phyloP scores from a whole-genome alignment of 2,797 vertebrate genomes.

The Ciconia nigra region DNA sequence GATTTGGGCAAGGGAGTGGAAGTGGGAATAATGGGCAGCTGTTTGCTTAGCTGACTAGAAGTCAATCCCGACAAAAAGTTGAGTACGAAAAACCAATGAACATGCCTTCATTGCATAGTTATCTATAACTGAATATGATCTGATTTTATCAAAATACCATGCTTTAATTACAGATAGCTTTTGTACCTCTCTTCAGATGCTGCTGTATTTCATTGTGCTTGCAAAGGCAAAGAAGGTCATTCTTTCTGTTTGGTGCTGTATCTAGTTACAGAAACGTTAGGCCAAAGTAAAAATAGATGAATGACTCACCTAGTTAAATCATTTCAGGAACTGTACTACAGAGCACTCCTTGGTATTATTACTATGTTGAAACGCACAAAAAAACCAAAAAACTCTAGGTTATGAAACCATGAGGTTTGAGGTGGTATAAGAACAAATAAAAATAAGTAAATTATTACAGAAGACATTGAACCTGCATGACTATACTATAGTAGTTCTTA shows the following conservation, averaged over 20 bases:
- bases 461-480: background rate
- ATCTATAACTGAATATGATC: background rate
- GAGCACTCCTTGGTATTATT: background rate
- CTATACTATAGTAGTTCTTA: background rate
- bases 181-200: background rate
- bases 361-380: background rate
- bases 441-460: background rate
- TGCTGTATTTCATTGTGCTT: background rate
- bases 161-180: background rate
- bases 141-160: background rate
- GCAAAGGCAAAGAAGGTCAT: background rate
- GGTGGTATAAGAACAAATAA: background rate
- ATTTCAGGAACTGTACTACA: background rate
- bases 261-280: background rate
- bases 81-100: background rate
- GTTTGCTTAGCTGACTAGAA: background rate
- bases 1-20: background rate
- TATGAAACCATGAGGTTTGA: background rate
- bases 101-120: background rate
- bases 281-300: background rate
- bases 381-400: background rate
- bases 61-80: background rate
- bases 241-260: background rate
- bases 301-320: background rate
- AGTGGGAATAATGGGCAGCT: background rate